phyloP scores from a whole-genome alignment of 1,140 invertebrate genomes.

The Leptopilina boulardi region DNA sequence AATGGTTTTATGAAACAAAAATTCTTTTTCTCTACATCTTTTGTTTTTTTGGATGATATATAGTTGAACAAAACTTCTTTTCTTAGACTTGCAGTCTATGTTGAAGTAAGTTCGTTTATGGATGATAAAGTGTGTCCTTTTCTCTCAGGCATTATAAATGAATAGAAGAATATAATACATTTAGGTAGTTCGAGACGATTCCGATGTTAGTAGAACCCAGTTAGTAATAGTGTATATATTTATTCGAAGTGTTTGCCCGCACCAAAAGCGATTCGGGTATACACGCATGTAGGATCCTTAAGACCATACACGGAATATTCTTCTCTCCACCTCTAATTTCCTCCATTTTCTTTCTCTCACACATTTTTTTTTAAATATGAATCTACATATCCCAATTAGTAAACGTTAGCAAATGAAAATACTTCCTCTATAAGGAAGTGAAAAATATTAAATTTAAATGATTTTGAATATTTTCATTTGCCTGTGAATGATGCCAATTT shows the following conservation, averaged over 20 bases:
- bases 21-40: background rate
- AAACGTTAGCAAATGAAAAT: conserved; percentile 5
- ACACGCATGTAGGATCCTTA: conserved; percentile 53
- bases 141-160: conserved; percentile 16
- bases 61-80: too few relatives aligned
- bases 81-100: background rate
- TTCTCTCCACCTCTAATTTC: conserved; percentile 48
- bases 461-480: too few relatives aligned
- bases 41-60: too few relatives aligned
- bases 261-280: conserved; percentile 64
- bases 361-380: background rate
- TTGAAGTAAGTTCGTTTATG: background rate
- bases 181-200: conserved; percentile 32
- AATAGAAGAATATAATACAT: conserved; percentile 15
- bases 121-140: conserved; percentile 14
- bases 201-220: conserved; percentile 52
- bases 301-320: conserved; percentile 56
- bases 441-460: background rate
- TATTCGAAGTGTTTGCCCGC: conserved; percentile 63
- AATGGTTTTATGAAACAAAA: background rate
- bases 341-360: conserved; percentile 13
- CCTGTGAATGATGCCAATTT: background rate
- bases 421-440: too few relatives aligned
- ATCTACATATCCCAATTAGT: conserved; percentile 7
- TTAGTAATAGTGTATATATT: conserved; percentile 46